Percentiles rank a stretch among this genome's conserved stretches.
Conservation (phyloP, 2,797 vertebrate genomes). For the Sphenopsis melanotis region DNA sequence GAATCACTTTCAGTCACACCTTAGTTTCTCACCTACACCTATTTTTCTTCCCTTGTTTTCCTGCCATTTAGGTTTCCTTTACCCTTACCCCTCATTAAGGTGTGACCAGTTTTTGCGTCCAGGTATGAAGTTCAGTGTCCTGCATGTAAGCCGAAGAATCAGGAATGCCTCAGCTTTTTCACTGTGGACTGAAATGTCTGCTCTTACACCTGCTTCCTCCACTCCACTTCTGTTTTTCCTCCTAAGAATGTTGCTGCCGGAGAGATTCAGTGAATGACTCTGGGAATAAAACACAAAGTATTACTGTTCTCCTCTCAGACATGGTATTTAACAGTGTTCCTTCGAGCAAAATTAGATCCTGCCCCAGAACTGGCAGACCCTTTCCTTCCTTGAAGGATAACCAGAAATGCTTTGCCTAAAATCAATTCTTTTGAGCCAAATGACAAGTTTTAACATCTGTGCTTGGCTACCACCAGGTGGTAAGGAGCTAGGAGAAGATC, state of each 20-base stretch:
- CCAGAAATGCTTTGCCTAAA: slow-evolving; percentile 8
- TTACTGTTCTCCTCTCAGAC: background rate
- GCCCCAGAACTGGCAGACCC: background rate
- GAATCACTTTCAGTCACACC: background rate
- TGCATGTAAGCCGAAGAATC: background rate
- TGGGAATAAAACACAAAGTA: background rate
- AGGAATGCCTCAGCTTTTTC: background rate
- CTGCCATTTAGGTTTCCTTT: background rate
- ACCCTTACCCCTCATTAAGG: background rate
- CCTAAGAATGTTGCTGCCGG: background rate
- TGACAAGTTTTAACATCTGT: background rate
- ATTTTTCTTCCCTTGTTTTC: background rate
- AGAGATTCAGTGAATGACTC: background rate
- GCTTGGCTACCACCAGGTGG: background rate
- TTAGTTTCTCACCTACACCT: background rate
- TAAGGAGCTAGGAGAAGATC: background rate
- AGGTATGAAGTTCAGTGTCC: background rate
- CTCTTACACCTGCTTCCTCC: background rate
- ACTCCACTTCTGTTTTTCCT: background rate
- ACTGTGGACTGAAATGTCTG: background rate
- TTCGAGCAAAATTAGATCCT: background rate
- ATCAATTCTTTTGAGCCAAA: background rate
- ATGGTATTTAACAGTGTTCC: background rate
- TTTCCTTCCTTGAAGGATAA: slow-evolving; percentile 6
- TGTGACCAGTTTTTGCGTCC: background rate